These are phyloP conservation scores for Drosophila fungiperda DNA, from an alignment of 2,888 invertebrate genomes.

Conservation along the genomic window DNA sequence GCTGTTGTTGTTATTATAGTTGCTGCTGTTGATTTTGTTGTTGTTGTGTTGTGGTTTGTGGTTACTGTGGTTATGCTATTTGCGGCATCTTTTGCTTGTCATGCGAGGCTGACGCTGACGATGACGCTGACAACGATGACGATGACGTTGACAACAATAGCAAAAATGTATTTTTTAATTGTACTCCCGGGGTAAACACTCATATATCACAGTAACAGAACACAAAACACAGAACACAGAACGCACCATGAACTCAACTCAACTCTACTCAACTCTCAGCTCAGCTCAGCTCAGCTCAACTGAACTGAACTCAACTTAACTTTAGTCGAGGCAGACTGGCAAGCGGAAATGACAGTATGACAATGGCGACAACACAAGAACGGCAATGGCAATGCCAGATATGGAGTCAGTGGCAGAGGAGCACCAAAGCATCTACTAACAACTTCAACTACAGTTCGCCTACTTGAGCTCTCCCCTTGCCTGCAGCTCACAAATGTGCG, in stretches of 20 bases:
- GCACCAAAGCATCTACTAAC: conserved; percentile 17
- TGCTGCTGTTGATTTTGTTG: conserved; percentile 31
- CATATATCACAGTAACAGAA: conserved; percentile 58
- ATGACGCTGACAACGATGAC: conserved; percentile 45
- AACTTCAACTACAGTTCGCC: conserved; percentile 59
- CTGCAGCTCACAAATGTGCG: conserved; percentile 54
- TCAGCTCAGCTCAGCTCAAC: conserved; percentile 30
- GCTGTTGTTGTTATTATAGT: conserved; percentile 12
- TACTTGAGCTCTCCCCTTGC: conserved; percentile 40
- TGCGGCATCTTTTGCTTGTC: conserved; percentile 80
- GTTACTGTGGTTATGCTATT: conserved; percentile 67
- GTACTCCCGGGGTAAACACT: conserved; percentile 77
- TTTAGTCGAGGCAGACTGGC: conserved; percentile 47
- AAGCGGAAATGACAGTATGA: conserved; percentile 77
- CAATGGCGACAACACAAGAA: conserved; percentile 69
- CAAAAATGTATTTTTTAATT: conserved; percentile 80
- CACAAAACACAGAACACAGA: conserved; percentile 12
- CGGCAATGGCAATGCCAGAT: conserved; percentile 73
- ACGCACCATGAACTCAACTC: conserved; percentile 63
- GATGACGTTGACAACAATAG: conserved; percentile 69
- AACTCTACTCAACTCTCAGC: conserved; percentile 43
- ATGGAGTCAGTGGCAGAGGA: conserved; percentile 17
- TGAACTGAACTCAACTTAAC: conserved; percentile 41
- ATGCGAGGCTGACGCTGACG: conserved; percentile 56
- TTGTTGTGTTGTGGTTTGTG: conserved; percentile 40